These are phyloP conservation scores for Cyclophora albipunctata DNA, from an alignment of 2,888 invertebrate species.

Conservation along the genomic window DNA sequence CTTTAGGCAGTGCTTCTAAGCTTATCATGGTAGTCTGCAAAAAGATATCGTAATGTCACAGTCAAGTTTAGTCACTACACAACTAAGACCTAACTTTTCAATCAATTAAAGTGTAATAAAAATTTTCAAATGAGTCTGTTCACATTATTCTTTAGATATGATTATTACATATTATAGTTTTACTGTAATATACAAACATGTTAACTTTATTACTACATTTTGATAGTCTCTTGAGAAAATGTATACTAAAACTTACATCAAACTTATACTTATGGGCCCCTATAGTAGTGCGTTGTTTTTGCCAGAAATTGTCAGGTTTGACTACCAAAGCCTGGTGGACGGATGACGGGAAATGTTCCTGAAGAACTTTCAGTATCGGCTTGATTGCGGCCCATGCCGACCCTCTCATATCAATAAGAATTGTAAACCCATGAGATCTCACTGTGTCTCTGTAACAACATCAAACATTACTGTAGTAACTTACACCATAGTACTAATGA, in stretches of 20 bases:
- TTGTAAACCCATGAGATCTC: conserved; percentile 92
- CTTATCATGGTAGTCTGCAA: conserved; percentile 96
- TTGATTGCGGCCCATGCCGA: conserved; percentile 97
- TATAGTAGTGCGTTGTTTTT: conserved; percentile 97
- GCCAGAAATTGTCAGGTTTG: conserved; percentile 99
- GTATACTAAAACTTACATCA: conserved; percentile 78
- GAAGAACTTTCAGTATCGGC: conserved; percentile 96
- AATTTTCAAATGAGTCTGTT: too few species aligned
- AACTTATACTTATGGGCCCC: conserved; percentile 99
- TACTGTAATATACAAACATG: too few species aligned
- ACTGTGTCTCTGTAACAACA: conserved; percentile 85
- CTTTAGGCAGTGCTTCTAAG: conserved; percentile 93
- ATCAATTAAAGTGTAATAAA: too few species aligned
- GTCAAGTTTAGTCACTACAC: not conserved
- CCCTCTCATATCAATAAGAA: conserved; percentile 98
- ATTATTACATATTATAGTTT: not conserved
- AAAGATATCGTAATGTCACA: conserved; percentile 10
- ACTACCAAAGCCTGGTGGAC: conserved; percentile 97
- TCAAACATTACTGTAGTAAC: not conserved
- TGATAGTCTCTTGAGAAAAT: too few species aligned
- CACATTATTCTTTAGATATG: not conserved
- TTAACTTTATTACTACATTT: not conserved
- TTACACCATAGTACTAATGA: not conserved
- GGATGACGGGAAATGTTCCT: conserved; percentile 95
- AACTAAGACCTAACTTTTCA: not conserved